These are phyloP conservation scores for Diprion similis DNA, from an alignment of 1,140 invertebrate genomes.

Conservation along the genomic window DNA sequence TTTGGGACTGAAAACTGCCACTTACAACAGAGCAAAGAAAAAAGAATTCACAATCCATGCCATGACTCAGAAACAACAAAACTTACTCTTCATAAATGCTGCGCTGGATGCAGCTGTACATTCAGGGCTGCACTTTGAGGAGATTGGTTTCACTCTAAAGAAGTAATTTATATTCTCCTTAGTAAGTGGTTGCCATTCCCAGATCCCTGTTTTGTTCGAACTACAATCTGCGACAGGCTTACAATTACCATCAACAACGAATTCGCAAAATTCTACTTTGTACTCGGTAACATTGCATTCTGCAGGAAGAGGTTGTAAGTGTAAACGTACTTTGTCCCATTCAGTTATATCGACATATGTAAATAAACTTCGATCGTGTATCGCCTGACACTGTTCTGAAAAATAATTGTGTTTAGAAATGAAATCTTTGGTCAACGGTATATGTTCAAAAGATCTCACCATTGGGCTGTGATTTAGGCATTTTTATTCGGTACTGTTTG, in stretches of 20 bases:
- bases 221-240: slow-evolving; percentile 28
- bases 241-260: slow-evolving; percentile 33
- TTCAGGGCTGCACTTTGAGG: slow-evolving; percentile 41
- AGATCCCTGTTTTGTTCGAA: slow-evolving; percentile 15
- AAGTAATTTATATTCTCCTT: slow-evolving; percentile 43
- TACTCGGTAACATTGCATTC: slow-evolving; percentile 49
- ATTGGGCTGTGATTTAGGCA: background rate
- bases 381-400: background rate
- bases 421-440: background rate
- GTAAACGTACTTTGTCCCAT: slow-evolving; percentile 25
- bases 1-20: background rate
- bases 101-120: slow-evolving; percentile 10
- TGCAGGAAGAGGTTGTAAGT: slow-evolving; percentile 47
- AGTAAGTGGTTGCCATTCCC: slow-evolving; percentile 40
- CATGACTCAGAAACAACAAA: slow-evolving; percentile 42
- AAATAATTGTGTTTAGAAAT: background rate
- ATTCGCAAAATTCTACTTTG: slow-evolving; percentile 49
- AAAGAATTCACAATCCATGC: slow-evolving; percentile 23
- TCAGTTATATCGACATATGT: slow-evolving; percentile 10
- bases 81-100: slow-evolving; percentile 41
- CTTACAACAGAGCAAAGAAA: background rate
- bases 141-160: slow-evolving; percentile 52
- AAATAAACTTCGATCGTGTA: background rate
- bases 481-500: background rate
- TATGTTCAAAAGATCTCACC: background rate